These are phyloP conservation scores for Apoda limacodes DNA, from an alignment of 2,888 invertebrate genomes.

Conservation along the genomic window DNA sequence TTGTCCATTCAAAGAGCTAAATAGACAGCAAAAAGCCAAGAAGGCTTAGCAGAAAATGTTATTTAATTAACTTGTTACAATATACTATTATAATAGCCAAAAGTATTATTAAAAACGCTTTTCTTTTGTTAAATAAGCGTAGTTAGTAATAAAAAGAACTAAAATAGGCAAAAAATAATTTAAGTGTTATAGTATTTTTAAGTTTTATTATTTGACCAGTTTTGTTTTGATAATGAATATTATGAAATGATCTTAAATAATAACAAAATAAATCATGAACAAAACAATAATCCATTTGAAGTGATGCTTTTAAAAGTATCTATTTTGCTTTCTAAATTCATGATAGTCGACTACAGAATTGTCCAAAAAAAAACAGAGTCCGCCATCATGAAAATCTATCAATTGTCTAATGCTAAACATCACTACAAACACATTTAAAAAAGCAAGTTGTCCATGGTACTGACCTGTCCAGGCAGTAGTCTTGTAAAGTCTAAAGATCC, in stretches of 20 bases:
- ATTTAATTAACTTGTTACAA: conserved; percentile 9
- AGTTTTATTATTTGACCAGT: too few relatives aligned
- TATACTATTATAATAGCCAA: too few relatives aligned
- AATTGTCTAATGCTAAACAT: conserved; percentile 53
- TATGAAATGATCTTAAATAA: background rate
- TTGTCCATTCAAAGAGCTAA: too few relatives aligned
- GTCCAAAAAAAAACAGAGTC: conserved; percentile 21
- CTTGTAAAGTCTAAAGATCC: conserved; percentile 59
- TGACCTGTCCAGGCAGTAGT: conserved; percentile 61
- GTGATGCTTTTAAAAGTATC: conserved; percentile 46
- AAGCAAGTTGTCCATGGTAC: conserved; percentile 26
- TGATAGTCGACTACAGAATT: conserved; percentile 24
- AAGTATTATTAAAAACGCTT: too few relatives aligned
- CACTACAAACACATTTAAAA: conserved; percentile 44
- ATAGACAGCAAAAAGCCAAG: too few relatives aligned
- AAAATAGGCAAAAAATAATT: too few relatives aligned
- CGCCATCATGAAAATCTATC: conserved; percentile 36
- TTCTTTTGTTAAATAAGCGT: conserved; percentile 38
- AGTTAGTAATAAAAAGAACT: conserved; percentile 43
- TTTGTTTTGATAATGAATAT: conserved; percentile 9
- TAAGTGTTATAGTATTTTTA: too few relatives aligned
- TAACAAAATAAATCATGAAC: background rate
- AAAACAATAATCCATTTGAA: conserved; percentile 30
- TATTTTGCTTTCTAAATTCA: conserved; percentile 30
- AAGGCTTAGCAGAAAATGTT: conserved; percentile 7